Evolutionary conservation across 2,113 vertebrate genomes (phyloP), one percentile per base, ranked within the genome.

Genomic region (Oophaga pumilio): DNA sequence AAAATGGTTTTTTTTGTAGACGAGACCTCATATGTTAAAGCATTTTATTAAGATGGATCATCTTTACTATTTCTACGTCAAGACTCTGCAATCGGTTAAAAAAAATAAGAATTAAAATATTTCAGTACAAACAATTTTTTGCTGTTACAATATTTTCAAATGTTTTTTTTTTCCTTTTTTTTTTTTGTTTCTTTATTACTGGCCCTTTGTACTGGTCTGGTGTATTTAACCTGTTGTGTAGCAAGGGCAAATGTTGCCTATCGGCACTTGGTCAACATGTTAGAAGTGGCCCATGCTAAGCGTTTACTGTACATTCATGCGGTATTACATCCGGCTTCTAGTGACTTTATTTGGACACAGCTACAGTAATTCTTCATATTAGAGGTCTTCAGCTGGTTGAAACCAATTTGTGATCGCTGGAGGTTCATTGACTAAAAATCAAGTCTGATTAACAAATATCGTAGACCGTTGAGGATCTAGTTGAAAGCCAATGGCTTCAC

Each of bases 281-380:
- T 8, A 18, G 4, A 62, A 81, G 78, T 81, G 56, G 1, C 79
- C 60, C 43, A n/a, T 64, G 60, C 22, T 66, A 0, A 15, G 4
- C 5, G 62, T 69, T 68, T 53, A 24, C 62, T 83, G 62, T 17
- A 66, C 43, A 49, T 10, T 26, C 49, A 83, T 83, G 81, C 81
- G 26, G 33, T 52, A 69, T 68, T 68, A 53, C 26, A 33, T 59
- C 53, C 10, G n/a, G 0, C 76, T 11, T 13, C 17, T 53, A 22
- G 76, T 18, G 8, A 53, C 10, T 76, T 43, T 76, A 14, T 50
- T 56, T 4, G 15, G 56, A 14, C 11, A 77, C 49, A 0, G 1
- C 53, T 2, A 13, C 24, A 22, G 5, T 6, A 18, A 50, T 50
- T 79, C 56, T 59, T 24, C 2, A 28, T 7, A 53, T 53, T 24